Base-by-base conservation (phyloP, 2,113 vertebrate genomes). In the Calyptommatus sinebrachiatus region DNA sequence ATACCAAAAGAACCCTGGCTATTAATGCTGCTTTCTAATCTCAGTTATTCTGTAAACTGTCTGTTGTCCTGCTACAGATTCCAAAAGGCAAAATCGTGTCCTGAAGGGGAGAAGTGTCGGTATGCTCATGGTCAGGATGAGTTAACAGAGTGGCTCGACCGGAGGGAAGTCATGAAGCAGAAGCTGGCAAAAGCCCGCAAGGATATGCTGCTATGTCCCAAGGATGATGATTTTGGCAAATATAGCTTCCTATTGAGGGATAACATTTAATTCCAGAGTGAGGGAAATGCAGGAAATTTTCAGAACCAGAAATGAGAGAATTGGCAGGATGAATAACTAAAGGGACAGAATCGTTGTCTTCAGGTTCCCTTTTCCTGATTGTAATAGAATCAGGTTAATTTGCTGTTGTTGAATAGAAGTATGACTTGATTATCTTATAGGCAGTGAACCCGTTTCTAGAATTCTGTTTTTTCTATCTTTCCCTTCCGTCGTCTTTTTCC, bases 191-290 rank as follows among this genome's bases (percentile, higher is more conserved):
- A 94, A 92, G 98, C 98, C 73, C 94, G 97, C 71, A 96, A 96
- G 28, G 98, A 99, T 88, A 96, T 95, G 96, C 96, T 99, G 57
- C 94, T 99, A 80, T 96, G 97, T 81, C 96, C 96, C 0, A 93
- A 91, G 46, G 97, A 99, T 22, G 88, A 94, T 0, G 94, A 99
- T 94, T 99, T 99, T 0, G 98, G 98, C 88, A 99, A 97, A 93
- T 99, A 97, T 92, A 99, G 96, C 93, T 99, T 98, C 92, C 90
- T 99, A 84, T 94, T 99, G 86, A 91, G 95, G 82, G 95, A 97
- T 77, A 94, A 85, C 0, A 78, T 91, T 77, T 92, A 91, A 87
- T 78, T 8, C 57, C 35, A 18, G 63, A 2, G 28, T 0, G 0
- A 78, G 70, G 84, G 77, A 84, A 71, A 83, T 85, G 78, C 35